Evolutionary conservation across 2,888 invertebrate species (phyloP).

Genomic region (Andrena flavipes): DNA sequence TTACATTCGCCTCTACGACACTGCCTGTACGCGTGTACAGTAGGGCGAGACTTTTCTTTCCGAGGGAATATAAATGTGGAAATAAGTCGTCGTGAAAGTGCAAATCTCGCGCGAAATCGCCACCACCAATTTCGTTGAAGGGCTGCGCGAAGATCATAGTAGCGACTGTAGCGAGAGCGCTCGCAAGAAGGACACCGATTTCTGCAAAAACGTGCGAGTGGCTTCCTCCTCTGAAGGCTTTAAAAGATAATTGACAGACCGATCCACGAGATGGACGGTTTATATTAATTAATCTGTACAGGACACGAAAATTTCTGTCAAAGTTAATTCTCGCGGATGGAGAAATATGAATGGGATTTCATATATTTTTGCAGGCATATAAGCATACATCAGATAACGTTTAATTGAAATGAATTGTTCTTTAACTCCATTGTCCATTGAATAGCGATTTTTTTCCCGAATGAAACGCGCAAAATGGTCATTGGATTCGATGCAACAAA

Average conservation of each 20-base stretch:
- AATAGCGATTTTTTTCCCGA: constrained; percentile 20
- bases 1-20: constrained; percentile 59
- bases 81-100: constrained; percentile 54
- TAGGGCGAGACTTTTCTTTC: constrained; percentile 30
- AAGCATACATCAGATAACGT: constrained; percentile 28
- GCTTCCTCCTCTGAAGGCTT: not conserved
- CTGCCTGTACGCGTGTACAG: constrained; percentile 25
- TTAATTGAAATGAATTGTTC: constrained; percentile 34
- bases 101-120: constrained; percentile 38
- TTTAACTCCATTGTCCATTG: constrained; percentile 27
- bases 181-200: too few relatives aligned
- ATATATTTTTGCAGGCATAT: not conserved
- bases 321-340: constrained; percentile 18
- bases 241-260: not conserved
- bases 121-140: constrained; percentile 41
- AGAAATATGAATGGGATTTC: constrained; percentile 26
- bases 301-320: not conserved
- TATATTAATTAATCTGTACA: constrained; percentile 16
- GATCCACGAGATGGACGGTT: not conserved
- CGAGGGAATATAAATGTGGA: constrained; percentile 59
- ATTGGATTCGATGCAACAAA: constrained; percentile 9
- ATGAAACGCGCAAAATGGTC: constrained; percentile 24
- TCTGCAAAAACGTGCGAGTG: too few relatives aligned
- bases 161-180: not conserved
- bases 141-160: not conserved